Percentiles rank a stretch among this genome's conserved stretches.
These are phyloP conservation scores for Vimba vimba DNA, from an alignment of 2,113 vertebrate species.

Conservation along the genomic window DNA sequence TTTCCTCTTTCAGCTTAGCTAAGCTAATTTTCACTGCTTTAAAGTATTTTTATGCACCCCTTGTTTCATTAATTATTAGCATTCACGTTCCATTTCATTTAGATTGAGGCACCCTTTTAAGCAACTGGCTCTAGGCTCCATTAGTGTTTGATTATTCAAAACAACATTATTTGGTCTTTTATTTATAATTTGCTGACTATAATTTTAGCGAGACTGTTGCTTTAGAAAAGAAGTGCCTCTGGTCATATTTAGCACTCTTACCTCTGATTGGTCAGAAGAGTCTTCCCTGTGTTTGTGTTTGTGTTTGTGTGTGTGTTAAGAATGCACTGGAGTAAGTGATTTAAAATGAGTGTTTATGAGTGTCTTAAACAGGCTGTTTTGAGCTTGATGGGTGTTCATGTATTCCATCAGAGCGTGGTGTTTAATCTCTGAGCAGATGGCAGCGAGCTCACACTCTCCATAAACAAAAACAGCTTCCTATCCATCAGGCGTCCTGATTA, in stretches of 20 bases:
- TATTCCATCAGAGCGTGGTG: slow-evolving; percentile 44
- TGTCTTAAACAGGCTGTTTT: slow-evolving; percentile 43
- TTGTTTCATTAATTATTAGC: slow-evolving; percentile 15
- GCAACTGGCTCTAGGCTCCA: neutral
- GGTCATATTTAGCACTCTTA: neutral
- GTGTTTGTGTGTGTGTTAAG: neutral
- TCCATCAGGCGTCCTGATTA: slow-evolving; percentile 43
- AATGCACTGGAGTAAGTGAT: slow-evolving; percentile 11
- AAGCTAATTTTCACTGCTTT: neutral
- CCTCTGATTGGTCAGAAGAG: neutral
- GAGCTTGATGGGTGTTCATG: slow-evolving; percentile 40
- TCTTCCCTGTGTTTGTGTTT: no score
- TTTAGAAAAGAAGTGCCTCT: neutral
- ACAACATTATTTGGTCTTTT: neutral
- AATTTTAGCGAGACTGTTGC: neutral
- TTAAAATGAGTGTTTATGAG: slow-evolving; percentile 32
- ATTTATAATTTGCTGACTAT: slow-evolving; percentile 13
- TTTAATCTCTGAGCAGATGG: slow-evolving; percentile 43
- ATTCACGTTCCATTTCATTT: slow-evolving; percentile 7
- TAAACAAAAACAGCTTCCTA: slow-evolving; percentile 49
- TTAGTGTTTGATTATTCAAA: slow-evolving; percentile 28
- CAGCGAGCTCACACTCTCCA: slow-evolving; percentile 32
- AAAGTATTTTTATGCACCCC: neutral
- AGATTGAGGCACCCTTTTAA: neutral
- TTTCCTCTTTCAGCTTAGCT: neutral